Percentiles rank a stretch among this genome's conserved stretches.
Evolutionary conservation across 2,113 vertebrate species (phyloP).

Genomic region (Tyrannus savana): DNA sequence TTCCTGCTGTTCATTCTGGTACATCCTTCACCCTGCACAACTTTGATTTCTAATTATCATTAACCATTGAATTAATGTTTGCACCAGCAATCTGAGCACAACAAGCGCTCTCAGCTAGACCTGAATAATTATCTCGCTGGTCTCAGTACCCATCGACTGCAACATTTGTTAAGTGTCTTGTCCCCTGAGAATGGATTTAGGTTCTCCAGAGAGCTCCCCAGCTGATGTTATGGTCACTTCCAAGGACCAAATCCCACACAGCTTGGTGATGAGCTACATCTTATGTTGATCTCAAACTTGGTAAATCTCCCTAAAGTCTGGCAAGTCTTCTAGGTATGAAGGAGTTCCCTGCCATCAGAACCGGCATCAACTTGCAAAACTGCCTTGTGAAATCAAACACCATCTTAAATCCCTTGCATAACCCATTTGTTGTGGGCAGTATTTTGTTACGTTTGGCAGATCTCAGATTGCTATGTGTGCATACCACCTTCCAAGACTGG

Average conservation of each 20-base stretch:
- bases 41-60: neutral
- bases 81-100: neutral
- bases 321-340: neutral
- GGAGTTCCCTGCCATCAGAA: neutral
- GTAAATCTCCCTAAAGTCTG: neutral
- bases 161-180: neutral
- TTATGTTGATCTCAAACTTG: neutral
- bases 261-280: neutral
- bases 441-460: neutral
- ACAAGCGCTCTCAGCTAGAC: neutral
- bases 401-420: neutral
- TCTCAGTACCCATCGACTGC: neutral
- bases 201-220: neutral
- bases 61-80: neutral
- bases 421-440: neutral
- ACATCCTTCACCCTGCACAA: neutral
- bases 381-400: neutral
- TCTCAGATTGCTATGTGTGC: neutral
- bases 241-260: neutral
- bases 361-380: fast-evolving
- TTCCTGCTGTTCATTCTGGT: neutral
- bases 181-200: neutral
- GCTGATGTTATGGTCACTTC: neutral
- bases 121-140: neutral
- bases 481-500: neutral